phyloP scores from a whole-genome alignment of 2,888 invertebrate genomes.

The Lacanobia wlatinum region DNA sequence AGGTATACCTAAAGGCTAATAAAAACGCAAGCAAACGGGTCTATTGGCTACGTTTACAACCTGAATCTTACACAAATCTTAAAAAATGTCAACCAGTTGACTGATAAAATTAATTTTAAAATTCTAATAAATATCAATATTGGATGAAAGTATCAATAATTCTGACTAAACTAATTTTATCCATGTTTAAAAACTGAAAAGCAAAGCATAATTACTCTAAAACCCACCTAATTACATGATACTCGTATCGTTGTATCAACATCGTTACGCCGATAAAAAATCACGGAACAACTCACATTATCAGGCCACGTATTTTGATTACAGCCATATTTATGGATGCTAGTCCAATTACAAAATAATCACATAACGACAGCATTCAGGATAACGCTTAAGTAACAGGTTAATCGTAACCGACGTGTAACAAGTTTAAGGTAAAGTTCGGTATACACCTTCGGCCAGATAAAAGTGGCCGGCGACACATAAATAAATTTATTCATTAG shows the following conservation, averaged over 20 bases:
- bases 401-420: conserved; percentile 69
- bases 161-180: not conserved
- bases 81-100: not conserved
- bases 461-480: conserved; percentile 83
- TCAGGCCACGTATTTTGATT: conserved; percentile 38
- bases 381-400: conserved; percentile 62
- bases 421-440: conserved; percentile 63
- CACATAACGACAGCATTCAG: conserved; percentile 40
- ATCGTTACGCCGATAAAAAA: conserved; percentile 40
- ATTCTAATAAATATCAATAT: not conserved
- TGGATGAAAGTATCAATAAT: not conserved
- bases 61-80: not conserved
- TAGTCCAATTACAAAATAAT: conserved; percentile 60
- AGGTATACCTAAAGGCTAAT: not conserved
- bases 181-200: conserved; percentile 8
- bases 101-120: no score
- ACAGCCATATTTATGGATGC: conserved; percentile 55
- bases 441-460: conserved; percentile 81
- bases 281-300: conserved; percentile 29
- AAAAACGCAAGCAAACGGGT: not conserved
- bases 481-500: conserved; percentile 91
- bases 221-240: conserved; percentile 26
- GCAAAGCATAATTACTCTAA: not conserved
- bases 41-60: not conserved
- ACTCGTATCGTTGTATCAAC: conserved; percentile 20